These are phyloP conservation scores for Eurypyga helias DNA, from an alignment of 2,113 vertebrate species.

Conservation along the genomic window DNA sequence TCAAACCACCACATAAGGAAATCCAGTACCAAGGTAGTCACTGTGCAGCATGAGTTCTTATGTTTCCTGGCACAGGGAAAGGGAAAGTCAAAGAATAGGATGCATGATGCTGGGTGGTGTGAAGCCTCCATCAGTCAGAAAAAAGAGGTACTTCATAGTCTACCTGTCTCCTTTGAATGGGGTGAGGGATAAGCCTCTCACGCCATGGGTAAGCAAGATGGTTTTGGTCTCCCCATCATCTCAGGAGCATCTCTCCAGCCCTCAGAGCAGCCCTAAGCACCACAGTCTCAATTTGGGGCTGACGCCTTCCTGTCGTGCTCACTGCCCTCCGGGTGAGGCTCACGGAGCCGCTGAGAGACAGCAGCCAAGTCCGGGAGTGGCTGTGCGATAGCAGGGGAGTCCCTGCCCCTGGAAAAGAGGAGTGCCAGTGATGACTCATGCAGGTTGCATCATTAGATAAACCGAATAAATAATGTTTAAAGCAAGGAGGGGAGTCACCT, in stretches of 20 bases:
- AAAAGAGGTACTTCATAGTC: neutral
- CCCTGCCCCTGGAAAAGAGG: neutral
- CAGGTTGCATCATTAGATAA: neutral
- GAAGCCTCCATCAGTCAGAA: neutral
- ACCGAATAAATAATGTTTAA: neutral
- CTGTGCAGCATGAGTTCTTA: neutral
- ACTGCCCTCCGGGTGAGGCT: neutral
- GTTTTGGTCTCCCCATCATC: neutral
- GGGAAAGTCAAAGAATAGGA: neutral
- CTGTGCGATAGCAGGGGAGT: neutral
- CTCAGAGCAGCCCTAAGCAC: neutral
- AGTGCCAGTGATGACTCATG: neutral
- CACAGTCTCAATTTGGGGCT: neutral
- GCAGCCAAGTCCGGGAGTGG: neutral
- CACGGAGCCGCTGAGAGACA: neutral
- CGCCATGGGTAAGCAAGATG: neutral
- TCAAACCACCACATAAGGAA: neutral
- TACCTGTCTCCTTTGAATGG: neutral
- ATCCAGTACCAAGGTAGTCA: neutral
- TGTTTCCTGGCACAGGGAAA: neutral
- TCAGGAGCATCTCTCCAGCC: neutral
- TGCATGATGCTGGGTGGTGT: accelerated
- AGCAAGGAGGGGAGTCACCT: neutral
- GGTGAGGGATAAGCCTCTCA: neutral
- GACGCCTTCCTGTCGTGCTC: neutral